Evolutionary conservation across 2,113 vertebrate species (phyloP), one percentile per base, ranked within the genome.

Genomic region (Triplophysa dalaica): DNA sequence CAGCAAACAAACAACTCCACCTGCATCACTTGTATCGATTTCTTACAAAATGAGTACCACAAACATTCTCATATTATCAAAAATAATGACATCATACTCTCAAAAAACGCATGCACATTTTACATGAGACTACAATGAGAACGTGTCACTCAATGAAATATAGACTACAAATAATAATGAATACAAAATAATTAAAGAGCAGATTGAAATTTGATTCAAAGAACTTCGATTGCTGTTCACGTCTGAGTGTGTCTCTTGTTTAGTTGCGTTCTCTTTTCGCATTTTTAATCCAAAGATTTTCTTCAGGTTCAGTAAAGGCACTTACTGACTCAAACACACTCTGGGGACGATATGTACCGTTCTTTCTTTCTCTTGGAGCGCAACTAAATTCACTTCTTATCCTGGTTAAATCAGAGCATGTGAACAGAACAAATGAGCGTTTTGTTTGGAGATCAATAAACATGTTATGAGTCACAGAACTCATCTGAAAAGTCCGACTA

Each of bases 341-440:
- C 33, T 4, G 14, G 26, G 54, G 72, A 85, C 70, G 75, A 81
- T 22, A 81, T 17, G 22, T 14, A 48, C 78, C 52, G 66, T 78
- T 77, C 38, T 79, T 61, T 67, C 21, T 50, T 65, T 70, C 58
- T 77, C 70, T 26, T 77, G 81, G 74, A 64, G 17, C 12, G 0
- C 8, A 64, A 50, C 68, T 69, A 61, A 77, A 70, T 77, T 63
- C 21, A 43, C 9, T 56, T 76, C 67, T 78, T 79, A 72, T 62
- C 60, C 61, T 26, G 19, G 16, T 48, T 80, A 79, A 73, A 82
- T 43, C 48, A 64, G 65, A 78, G 17, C 81, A 81, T 72, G 84
- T 70, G 81, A 45, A 22, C 63, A 29, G 70, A 66, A 60, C 70
- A 48, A 70, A 22, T 11, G 54, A 29, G 22, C n/a, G 60, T 70